Base-by-base conservation (phyloP, 2,888 invertebrate genomes). In the Drosophila neutralis region DNA sequence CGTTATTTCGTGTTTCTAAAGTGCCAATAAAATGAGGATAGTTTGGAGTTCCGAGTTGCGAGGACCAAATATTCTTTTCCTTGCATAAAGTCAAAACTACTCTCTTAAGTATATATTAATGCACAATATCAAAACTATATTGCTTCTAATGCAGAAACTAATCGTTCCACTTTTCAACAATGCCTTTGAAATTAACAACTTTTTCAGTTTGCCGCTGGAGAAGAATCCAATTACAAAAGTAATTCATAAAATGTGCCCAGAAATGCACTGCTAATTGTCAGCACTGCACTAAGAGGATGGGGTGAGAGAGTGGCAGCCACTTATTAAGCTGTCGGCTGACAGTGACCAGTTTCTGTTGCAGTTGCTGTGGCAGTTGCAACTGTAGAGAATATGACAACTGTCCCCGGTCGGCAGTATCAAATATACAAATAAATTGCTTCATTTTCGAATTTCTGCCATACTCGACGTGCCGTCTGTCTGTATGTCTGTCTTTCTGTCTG, bases 371-470 rank as follows among this genome's bases (percentile, higher is more conserved):
- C 45, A 24, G 24, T 45, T 35, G 51, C 48, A 40, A 56, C n/a
- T 29, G n/a, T 13, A n/a, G 33, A 64, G 73, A 38, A 38, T 81
- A 61, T 82, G 83, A 83, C 85, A 82, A 87, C 88, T 83, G 86
- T 82, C 85, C 64, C 51, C 57, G 79, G 68, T 45, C 63, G 73
- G 58, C 64, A 73, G 85, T 85, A 89, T 85, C 86, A 84, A 89
- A 89, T 79, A 71, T 84, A 80, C 80, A 86, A 89, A 90, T 82
- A 89, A 87, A 87, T 87, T 88, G 86, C 86, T 87, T 90, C 88
- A 88, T 87, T 87, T 90, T 87, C 83, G 89, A 87, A 87, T 87
- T 87, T 89, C 87, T 87, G 88, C 83, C 86, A 87, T 90, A 80
- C 64, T 76, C 87, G 80, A 87, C 82, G 72, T 82, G 85, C 88